These are phyloP conservation scores for Thamnophis sirtalis DNA, from an alignment of 2,113 vertebrate genomes.

Conservation along the genomic window DNA sequence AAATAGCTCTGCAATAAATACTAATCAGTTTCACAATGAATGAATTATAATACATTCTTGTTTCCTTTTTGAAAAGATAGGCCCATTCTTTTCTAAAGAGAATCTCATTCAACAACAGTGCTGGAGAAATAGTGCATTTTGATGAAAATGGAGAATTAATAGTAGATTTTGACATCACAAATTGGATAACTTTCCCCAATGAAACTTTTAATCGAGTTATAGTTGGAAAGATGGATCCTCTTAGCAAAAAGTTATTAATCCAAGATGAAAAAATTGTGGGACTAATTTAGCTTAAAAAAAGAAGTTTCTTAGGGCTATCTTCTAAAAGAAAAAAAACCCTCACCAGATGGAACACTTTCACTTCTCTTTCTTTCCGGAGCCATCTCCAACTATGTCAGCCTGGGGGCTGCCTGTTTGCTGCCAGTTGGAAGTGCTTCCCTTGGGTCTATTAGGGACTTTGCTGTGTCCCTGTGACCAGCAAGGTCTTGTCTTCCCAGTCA, in stretches of 20 bases:
- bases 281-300: no score
- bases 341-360: no score
- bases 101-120: neutral
- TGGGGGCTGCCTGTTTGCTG: no score
- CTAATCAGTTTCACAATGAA: neutral
- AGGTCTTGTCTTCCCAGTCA: no score
- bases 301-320: no score
- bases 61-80: neutral
- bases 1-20: neutral
- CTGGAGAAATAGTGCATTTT: neutral
- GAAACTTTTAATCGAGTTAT: neutral
- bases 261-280: neutral
- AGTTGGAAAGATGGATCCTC: neutral
- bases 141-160: neutral
- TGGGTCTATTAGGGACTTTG: no score
- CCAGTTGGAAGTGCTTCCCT: no score
- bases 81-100: neutral
- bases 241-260: neutral
- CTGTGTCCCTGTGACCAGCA: no score
- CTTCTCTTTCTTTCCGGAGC: no score
- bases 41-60: neutral
- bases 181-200: slow-evolving; percentile 11
- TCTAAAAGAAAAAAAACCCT: no score
- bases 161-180: neutral
- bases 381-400: no score